Evolutionary conservation across 2,888 invertebrate species (phyloP).

Genomic region (Aplocera efformata): DNA sequence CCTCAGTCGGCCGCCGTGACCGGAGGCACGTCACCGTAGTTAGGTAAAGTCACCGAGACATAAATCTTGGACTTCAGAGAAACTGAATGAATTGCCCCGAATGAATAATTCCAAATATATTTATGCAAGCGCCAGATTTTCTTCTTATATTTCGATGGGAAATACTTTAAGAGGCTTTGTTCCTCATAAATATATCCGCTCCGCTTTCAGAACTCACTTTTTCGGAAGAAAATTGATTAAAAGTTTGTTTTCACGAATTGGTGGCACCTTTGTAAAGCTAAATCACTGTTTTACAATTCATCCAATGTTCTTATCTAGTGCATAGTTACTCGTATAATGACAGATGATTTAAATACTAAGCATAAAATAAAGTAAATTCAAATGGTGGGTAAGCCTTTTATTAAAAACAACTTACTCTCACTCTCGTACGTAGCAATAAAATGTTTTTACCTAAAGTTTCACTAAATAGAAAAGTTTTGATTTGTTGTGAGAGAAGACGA

Average conservation of each 20-base stretch:
- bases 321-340: too few species aligned
- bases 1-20: constrained; percentile 31
- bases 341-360: too few species aligned
- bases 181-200: constrained; percentile 14
- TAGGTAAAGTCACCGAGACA: constrained; percentile 58
- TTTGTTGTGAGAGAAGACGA: constrained; percentile 43
- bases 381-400: too few species aligned
- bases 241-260: too few species aligned
- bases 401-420: background rate
- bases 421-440: constrained; percentile 2
- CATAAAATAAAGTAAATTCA: too few species aligned
- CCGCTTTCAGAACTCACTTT: background rate
- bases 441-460: constrained; percentile 13
- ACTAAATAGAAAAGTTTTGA: constrained; percentile 47
- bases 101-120: constrained; percentile 60
- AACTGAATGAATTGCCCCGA: constrained; percentile 51
- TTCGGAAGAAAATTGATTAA: background rate
- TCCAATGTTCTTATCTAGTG: too few species aligned
- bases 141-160: constrained; percentile 34
- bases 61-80: constrained; percentile 58
- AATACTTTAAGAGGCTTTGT: constrained; percentile 34
- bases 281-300: too few species aligned
- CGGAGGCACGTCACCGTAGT: constrained; percentile 45
- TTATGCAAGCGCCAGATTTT: constrained; percentile 42
- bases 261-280: too few species aligned